Evolutionary conservation across 2,797 vertebrate genomes (phyloP).

Genomic region (Microctenopoma lineatum): DNA sequence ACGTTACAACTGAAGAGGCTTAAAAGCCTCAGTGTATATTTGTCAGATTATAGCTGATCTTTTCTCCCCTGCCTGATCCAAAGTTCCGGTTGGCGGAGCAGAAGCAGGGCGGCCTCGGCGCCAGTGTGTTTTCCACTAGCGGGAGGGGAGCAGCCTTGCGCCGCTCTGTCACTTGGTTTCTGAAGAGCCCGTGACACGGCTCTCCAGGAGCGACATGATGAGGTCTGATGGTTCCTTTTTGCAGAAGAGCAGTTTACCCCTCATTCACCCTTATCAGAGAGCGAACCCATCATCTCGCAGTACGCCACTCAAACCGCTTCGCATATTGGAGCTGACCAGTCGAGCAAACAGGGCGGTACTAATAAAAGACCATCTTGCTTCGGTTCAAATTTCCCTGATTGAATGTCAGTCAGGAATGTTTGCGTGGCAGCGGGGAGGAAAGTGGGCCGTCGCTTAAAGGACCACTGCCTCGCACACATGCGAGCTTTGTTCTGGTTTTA

Average conservation of each 20-base stretch:
- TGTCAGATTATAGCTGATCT: conserved; percentile 71
- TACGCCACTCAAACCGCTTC: conserved; percentile 67
- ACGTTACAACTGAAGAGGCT: conserved; percentile 50
- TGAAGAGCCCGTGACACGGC: conserved; percentile 77
- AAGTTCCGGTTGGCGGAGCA: conserved; percentile 73
- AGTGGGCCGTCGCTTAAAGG: conserved; percentile 76
- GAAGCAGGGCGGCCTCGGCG: conserved; percentile 53
- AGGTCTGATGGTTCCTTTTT: conserved; percentile 85
- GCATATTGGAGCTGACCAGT: conserved; percentile 83
- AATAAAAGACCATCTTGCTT: conserved; percentile 86
- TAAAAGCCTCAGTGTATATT: conserved; percentile 58
- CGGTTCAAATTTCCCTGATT: conserved; percentile 87
- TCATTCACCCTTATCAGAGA: conserved; percentile 82
- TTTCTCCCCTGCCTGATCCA: conserved; percentile 60
- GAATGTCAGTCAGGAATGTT: conserved; percentile 88
- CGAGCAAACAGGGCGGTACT: conserved; percentile 82
- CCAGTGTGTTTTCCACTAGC: conserved; percentile 50
- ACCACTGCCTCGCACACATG: conserved; percentile 73
- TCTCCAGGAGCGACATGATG: conserved; percentile 81
- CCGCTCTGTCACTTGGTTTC: conserved; percentile 75
- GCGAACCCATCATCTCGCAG: conserved; percentile 74
- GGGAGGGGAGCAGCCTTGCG: conserved; percentile 38
- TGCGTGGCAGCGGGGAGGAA: conserved; percentile 74
- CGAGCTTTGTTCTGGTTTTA: conserved; percentile 77
- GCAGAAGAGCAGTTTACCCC: conserved; percentile 85